phyloP scores from a whole-genome alignment of 2,113 vertebrate genomes.

The Paraplagusia blochii region DNA sequence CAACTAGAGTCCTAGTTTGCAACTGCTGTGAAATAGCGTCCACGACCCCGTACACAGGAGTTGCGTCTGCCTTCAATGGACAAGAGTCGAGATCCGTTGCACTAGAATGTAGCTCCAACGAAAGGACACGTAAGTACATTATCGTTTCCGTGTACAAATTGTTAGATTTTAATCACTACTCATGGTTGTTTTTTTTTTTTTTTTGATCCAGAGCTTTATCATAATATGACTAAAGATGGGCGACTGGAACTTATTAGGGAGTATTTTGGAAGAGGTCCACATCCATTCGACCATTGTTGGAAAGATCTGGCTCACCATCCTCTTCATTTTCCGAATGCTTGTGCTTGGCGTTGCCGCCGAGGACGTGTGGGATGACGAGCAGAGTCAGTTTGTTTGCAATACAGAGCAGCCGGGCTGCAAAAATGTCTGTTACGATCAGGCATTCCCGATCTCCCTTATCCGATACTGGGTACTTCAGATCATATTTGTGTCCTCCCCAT shows the following conservation, averaged over 20 bases:
- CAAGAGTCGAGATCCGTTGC: slow-evolving; percentile 10
- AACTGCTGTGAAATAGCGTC: slow-evolving; percentile 42
- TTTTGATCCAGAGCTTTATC: slow-evolving; percentile 28
- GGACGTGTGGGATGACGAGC: slow-evolving; percentile 94
- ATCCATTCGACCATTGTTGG: slow-evolving; percentile 92
- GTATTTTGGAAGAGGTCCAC: slow-evolving; percentile 93
- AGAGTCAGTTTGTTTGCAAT: slow-evolving; percentile 93
- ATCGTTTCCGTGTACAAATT: background rate
- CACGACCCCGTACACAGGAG: slow-evolving; percentile 16
- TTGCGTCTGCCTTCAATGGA: slow-evolving; percentile 23
- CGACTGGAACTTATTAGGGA: slow-evolving; percentile 92
- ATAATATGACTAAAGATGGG: slow-evolving; percentile 85
- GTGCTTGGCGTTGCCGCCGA: slow-evolving; percentile 91
- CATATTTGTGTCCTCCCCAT: slow-evolving; percentile 93
- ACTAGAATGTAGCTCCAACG: background rate
- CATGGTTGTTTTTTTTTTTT: background rate
- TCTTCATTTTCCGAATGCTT: slow-evolving; percentile 95
- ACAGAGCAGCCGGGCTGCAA: slow-evolving; percentile 93
- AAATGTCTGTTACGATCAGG: slow-evolving; percentile 91
- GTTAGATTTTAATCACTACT: background rate
- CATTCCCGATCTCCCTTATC: slow-evolving; percentile 93
- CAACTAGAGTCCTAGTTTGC: slow-evolving; percentile 59
- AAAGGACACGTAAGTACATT: slow-evolving; percentile 39
- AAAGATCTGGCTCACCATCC: slow-evolving; percentile 95
- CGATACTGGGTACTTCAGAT: slow-evolving; percentile 96